phyloP scores from a whole-genome alignment of 2,797 vertebrate genomes.

The Aphelocoma californica region DNA sequence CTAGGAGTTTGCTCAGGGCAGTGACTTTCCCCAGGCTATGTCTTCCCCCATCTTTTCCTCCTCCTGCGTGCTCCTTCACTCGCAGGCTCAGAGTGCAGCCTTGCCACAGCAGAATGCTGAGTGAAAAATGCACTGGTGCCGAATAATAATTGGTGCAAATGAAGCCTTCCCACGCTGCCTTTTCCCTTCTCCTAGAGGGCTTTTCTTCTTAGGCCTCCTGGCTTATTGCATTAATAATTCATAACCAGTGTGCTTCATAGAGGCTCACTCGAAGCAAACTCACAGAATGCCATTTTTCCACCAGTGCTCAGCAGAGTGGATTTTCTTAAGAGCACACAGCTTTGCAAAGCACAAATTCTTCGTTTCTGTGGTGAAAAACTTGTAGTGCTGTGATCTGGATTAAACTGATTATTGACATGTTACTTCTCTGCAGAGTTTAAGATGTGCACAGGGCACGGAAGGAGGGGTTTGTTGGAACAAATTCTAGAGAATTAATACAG shows the following conservation, averaged over 20 bases:
- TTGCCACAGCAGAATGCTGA: not conserved
- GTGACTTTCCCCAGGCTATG: not conserved
- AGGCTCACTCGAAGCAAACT: not conserved
- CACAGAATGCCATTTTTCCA: not conserved
- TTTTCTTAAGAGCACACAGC: not conserved
- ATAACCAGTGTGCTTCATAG: not conserved
- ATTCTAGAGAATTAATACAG: not conserved
- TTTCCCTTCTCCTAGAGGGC: not conserved
- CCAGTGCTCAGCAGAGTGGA: not conserved
- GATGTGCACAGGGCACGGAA: not conserved
- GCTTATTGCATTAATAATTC: constrained; percentile 41
- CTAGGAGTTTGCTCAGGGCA: not conserved
- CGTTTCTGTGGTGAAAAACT: not conserved
- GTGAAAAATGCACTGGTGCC: not conserved
- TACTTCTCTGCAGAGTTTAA: not conserved
- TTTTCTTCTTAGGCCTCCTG: constrained; percentile 31
- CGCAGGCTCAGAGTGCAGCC: not conserved
- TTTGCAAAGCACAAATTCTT: not conserved
- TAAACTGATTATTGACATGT: not conserved
- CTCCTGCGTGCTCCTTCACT: accelerated
- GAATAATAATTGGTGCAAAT: constrained; percentile 14
- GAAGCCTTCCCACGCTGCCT: not conserved
- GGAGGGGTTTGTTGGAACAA: not conserved
- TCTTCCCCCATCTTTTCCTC: not conserved
- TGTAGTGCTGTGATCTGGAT: not conserved